Conservation (phyloP, 2,888 invertebrate species). For the Hypomecis atomaria region DNA sequence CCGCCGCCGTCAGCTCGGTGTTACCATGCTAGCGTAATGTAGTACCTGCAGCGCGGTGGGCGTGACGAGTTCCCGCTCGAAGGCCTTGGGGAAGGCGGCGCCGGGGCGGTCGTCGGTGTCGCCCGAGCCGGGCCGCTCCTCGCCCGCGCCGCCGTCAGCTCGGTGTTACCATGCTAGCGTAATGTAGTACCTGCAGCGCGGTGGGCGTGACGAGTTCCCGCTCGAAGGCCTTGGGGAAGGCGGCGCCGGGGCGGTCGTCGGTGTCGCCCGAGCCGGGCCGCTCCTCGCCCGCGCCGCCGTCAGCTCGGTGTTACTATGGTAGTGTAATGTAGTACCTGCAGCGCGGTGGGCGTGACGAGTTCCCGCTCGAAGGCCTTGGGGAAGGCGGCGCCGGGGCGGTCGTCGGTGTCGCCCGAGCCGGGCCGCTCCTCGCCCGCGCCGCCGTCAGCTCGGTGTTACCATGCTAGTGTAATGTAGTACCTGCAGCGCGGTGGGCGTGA, state of each 20-base stretch:
- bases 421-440: constrained; percentile 83
- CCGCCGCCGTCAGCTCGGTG: neutral
- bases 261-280: constrained; percentile 86
- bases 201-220: constrained; percentile 92
- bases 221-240: constrained; percentile 95
- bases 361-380: constrained; percentile 95
- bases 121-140: constrained; percentile 84
- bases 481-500: constrained; percentile 89
- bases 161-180: constrained; percentile 58
- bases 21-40: neutral
- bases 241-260: constrained; percentile 89
- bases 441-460: constrained; percentile 81
- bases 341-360: constrained; percentile 90
- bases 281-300: constrained; percentile 81
- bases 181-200: constrained; percentile 78
- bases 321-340: constrained; percentile 66
- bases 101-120: constrained; percentile 89
- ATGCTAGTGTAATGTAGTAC: constrained; percentile 44
- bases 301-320: constrained; percentile 78
- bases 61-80: constrained; percentile 92
- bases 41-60: constrained; percentile 87
- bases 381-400: constrained; percentile 91
- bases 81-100: constrained; percentile 94
- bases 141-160: constrained; percentile 84
- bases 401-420: constrained; percentile 87